Evolutionary conservation across 2,113 vertebrate genomes (phyloP).

Genomic region (Pseudonaja textilis): DNA sequence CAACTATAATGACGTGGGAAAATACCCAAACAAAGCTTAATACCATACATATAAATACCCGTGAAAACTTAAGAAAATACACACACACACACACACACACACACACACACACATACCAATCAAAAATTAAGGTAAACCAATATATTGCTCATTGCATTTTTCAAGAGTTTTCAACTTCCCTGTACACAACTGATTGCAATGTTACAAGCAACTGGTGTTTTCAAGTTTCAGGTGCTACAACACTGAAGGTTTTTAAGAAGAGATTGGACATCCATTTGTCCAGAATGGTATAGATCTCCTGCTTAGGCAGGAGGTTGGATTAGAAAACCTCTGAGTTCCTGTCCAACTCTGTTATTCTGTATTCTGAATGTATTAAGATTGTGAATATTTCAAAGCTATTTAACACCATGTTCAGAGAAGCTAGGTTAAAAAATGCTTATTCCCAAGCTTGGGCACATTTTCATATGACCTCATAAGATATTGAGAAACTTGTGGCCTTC

Average conservation of each 20-base stretch:
- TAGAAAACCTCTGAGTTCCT: neutral
- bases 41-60: too few relatives aligned
- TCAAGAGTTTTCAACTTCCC: neutral
- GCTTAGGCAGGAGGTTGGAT: too few relatives aligned
- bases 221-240: neutral
- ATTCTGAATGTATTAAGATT: neutral
- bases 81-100: too few relatives aligned
- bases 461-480: neutral
- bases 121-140: neutral
- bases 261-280: neutral
- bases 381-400: neutral
- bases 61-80: too few relatives aligned
- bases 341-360: neutral
- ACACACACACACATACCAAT: too few relatives aligned
- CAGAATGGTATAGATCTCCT: too few relatives aligned
- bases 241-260: neutral
- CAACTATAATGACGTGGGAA: too few relatives aligned
- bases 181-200: too few relatives aligned
- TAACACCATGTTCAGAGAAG: too few relatives aligned
- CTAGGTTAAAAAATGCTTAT: neutral
- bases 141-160: neutral
- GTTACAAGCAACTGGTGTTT: too few relatives aligned
- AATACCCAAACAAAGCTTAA: too few relatives aligned
- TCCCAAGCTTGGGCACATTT: neutral
- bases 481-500: neutral